Percentiles rank a stretch among this genome's conserved stretches.
Conservation (phyloP, 2,113 vertebrate genomes). For the Opisthocomus hoazin region DNA sequence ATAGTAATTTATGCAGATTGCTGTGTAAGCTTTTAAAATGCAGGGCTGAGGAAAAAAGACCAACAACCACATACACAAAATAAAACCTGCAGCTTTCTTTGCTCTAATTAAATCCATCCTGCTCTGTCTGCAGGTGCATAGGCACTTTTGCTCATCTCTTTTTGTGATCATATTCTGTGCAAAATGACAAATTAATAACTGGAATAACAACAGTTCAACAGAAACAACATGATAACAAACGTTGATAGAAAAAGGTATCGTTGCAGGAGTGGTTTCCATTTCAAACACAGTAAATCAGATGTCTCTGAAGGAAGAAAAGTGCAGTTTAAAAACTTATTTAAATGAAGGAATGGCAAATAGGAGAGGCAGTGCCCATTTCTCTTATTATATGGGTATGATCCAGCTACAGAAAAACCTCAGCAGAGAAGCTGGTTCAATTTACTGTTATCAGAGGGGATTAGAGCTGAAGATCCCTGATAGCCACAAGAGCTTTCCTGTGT, state of each 20-base stretch:
- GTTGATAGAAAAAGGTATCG: constrained; percentile 18
- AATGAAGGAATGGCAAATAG: constrained; percentile 37
- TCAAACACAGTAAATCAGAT: constrained; percentile 34
- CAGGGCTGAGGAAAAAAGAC: background rate
- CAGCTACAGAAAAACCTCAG: constrained; percentile 18
- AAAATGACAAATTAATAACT: constrained; percentile 61
- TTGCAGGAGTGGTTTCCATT: constrained; percentile 36
- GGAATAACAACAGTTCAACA: constrained; percentile 23
- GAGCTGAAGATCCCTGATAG: constrained; percentile 46
- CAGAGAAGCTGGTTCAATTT: constrained; percentile 51
- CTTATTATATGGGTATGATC: constrained; percentile 30
- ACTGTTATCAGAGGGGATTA: constrained; percentile 58
- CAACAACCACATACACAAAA: background rate
- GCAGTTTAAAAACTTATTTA: constrained; percentile 39
- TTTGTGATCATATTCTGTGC: background rate
- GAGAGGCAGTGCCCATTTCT: constrained; percentile 25
- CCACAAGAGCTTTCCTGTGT: constrained; percentile 38
- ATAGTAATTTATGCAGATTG: constrained; percentile 42
- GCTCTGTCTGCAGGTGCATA: constrained; percentile 8
- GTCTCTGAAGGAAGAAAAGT: constrained; percentile 1
- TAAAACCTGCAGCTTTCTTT: constrained; percentile 1
- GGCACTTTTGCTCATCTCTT: background rate
- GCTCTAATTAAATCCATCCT: constrained; percentile 48
- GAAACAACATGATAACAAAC: constrained; percentile 45
- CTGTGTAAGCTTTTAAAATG: constrained; percentile 28